phyloP scores from a whole-genome alignment of 2,888 invertebrate species.

The Eulithis testata region DNA sequence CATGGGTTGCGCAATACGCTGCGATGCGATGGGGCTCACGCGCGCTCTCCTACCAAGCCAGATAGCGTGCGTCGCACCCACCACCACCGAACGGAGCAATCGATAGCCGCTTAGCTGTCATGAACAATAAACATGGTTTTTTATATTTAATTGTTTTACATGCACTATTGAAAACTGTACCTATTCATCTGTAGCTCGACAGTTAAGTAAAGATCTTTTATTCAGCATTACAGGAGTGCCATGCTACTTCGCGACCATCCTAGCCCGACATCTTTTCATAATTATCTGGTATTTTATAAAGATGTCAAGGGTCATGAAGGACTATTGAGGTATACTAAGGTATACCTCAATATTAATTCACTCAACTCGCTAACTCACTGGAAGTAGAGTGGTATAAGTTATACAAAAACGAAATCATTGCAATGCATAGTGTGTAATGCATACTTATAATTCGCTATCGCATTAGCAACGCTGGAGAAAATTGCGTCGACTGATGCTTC shows the following conservation, averaged over 20 bases:
- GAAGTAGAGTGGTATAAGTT: neutral
- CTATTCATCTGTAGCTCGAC: no score
- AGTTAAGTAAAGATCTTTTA: no score
- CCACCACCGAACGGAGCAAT: conserved; percentile 52
- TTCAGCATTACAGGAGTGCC: no score
- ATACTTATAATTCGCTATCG: conserved; percentile 33
- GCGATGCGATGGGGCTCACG: conserved; percentile 73
- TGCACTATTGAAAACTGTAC: no score
- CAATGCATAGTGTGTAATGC: conserved; percentile 4
- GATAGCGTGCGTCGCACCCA: conserved; percentile 28
- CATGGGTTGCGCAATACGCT: conserved; percentile 74
- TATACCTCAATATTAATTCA: no score
- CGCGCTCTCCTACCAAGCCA: conserved; percentile 60
- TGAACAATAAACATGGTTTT: neutral
- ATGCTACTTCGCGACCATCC: no score
- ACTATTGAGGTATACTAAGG: no score
- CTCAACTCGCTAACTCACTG: no score
- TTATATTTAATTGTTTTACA: neutral
- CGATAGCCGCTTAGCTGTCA: conserved; percentile 22
- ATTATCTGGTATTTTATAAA: no score
- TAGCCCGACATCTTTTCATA: no score
- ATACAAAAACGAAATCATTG: neutral
- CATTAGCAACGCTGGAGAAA: conserved; percentile 29
- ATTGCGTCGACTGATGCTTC: conserved; percentile 22
- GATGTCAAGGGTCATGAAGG: no score